Conservation (phyloP, 64 coral and sea anemone genomes). For the Stylophora pistillata region DNA sequence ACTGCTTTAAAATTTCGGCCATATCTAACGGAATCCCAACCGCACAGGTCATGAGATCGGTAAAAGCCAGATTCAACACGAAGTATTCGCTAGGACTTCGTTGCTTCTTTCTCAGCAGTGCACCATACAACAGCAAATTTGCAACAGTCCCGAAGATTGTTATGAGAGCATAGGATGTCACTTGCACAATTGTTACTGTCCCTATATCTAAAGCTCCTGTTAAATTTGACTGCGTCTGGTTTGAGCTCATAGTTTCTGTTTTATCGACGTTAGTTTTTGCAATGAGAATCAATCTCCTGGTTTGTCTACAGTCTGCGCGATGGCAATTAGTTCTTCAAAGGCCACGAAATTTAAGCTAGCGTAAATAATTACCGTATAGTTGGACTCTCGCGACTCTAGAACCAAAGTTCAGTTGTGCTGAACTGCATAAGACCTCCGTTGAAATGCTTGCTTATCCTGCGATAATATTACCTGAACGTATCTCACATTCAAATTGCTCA, state of each 20-base stretch:
- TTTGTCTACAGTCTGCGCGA: not conserved
- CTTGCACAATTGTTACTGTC: slow-evolving; percentile 25
- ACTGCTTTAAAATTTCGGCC: slow-evolving; percentile 37
- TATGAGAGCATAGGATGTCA: slow-evolving; percentile 49
- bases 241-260: not conserved
- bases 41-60: slow-evolving; percentile 58
- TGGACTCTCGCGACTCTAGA: not conserved
- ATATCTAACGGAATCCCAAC: slow-evolving; percentile 80
- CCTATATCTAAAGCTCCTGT: not conserved
- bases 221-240: not conserved
- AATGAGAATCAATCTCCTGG: not conserved
- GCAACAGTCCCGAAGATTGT: slow-evolving; percentile 47
- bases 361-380: not conserved
- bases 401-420: not conserved
- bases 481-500: too few relatives aligned
- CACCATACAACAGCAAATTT: slow-evolving; percentile 63
- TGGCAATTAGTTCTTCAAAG: not conserved
- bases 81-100: slow-evolving; percentile 79
- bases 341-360: not conserved
- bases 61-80: slow-evolving; percentile 73
- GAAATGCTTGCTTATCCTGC: too few relatives aligned
- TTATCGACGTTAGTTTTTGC: not conserved
- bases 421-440: too few relatives aligned
- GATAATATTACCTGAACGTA: too few relatives aligned
- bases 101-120: slow-evolving; percentile 42